Percentiles rank a stretch among this genome's conserved stretches.
phyloP scores from a whole-genome alignment of 2,113 vertebrate species.

The Platysteira castanea region DNA sequence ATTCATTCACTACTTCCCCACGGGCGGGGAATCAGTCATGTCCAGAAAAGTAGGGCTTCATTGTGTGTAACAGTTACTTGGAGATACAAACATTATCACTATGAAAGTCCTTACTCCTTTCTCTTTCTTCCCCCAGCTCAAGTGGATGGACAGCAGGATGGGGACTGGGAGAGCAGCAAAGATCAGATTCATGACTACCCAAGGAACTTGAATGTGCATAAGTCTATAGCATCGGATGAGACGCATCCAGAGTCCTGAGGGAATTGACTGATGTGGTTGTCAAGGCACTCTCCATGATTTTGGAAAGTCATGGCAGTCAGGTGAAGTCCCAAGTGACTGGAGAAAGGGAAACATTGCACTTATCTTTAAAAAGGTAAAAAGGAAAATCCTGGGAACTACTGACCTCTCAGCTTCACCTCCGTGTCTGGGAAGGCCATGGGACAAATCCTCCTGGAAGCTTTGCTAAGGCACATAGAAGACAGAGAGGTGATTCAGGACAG shows the following conservation, averaged over 20 bases:
- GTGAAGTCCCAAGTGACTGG: not conserved
- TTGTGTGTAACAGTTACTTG: not conserved
- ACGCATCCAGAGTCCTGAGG: not conserved
- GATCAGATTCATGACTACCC: not conserved
- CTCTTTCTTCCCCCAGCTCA: rapidly evolving
- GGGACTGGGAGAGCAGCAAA: not conserved
- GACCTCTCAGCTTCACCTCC: not conserved
- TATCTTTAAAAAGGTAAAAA: not conserved
- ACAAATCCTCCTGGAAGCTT: not conserved
- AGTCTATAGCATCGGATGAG: not conserved
- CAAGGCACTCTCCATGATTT: not conserved
- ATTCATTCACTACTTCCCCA: not conserved
- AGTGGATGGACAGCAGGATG: not conserved
- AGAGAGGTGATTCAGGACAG: not conserved
- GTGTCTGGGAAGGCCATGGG: not conserved
- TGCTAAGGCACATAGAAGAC: not conserved
- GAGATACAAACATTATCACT: not conserved
- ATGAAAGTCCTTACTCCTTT: no score
- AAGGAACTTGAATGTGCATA: not conserved
- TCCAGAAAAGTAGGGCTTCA: not conserved
- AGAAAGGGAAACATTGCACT: not conserved
- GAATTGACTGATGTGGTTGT: not conserved
- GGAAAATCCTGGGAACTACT: not conserved
- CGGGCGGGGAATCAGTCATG: not conserved
- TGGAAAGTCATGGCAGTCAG: not conserved